Conservation (phyloP, 2,797 vertebrate species). For the Hypotaenidia philippensis region DNA sequence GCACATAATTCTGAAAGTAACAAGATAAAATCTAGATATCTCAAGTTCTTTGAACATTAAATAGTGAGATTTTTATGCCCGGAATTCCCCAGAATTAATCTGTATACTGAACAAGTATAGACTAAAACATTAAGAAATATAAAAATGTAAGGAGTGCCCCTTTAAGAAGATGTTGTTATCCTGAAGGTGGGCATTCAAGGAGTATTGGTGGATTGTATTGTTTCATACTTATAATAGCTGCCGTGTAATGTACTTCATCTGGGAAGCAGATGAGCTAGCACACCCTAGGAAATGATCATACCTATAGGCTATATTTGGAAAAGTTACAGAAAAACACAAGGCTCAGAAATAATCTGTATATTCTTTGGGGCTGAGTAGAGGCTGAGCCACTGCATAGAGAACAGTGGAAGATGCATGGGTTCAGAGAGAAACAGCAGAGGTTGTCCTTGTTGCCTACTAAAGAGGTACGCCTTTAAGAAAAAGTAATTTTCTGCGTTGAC, state of each 20-base stretch:
- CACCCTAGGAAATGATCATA: not conserved
- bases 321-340: not conserved
- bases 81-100: not conserved
- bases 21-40: not conserved
- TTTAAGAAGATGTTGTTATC: not conserved
- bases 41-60: not conserved
- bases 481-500: not conserved
- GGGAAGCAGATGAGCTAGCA: not conserved
- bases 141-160: not conserved
- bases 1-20: not conserved
- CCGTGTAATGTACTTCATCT: not conserved
- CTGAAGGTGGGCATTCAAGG: not conserved
- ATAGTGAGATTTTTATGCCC: not conserved
- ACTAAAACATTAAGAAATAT: not conserved
- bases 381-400: not conserved
- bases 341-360: not conserved
- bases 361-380: not conserved
- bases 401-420: not conserved
- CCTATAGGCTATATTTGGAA: not conserved
- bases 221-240: not conserved
- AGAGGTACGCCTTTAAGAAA: not conserved
- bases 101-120: not conserved
- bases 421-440: not conserved
- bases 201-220: not conserved
- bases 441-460: not conserved